Percentiles rank a stretch among this genome's conserved stretches.
Evolutionary conservation across 2,113 vertebrate species (phyloP).

Genomic region (Plecturocebus donacophilus): DNA sequence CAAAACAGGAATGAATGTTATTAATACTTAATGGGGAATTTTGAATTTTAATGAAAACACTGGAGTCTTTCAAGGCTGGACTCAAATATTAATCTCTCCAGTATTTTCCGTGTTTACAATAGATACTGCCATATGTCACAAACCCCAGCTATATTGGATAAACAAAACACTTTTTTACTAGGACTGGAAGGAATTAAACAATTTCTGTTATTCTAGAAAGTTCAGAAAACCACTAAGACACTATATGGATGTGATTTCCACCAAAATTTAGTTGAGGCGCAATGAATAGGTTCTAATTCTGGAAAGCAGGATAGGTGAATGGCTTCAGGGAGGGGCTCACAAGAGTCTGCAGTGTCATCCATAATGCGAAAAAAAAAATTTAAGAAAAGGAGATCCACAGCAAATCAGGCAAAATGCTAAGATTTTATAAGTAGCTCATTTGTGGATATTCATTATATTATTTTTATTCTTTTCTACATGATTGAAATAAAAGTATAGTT

Average conservation of each 20-base stretch:
- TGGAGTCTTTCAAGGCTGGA: conserved; percentile 56
- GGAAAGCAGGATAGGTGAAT: not conserved
- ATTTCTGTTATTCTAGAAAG: not conserved
- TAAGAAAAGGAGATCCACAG: not conserved
- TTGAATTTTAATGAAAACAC: conserved; percentile 70
- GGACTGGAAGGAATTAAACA: not conserved
- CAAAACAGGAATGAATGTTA: conserved; percentile 62
- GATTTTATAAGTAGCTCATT: not conserved
- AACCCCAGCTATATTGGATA: not conserved
- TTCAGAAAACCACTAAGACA: not conserved
- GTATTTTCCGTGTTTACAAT: conserved; percentile 44
- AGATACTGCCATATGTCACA: conserved; percentile 40
- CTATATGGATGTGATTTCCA: not conserved
- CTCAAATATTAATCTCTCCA: conserved; percentile 50
- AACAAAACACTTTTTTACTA: not conserved
- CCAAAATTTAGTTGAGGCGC: not conserved
- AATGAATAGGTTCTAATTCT: not conserved
- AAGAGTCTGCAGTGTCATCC: not conserved
- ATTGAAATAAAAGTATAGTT: conserved; percentile 49
- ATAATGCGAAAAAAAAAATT: not conserved
- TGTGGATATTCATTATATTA: not conserved
- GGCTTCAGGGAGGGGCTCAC: not conserved
- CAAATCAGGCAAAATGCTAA: conserved; percentile 38
- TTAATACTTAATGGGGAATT: conserved; percentile 62
- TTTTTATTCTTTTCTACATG: conserved; percentile 30